A percentile compares a stretch with the other conserved stretches of the same genome.
These are phyloP conservation scores for Cottus gobio DNA, from an alignment of 2,113 vertebrate genomes.

Conservation along the genomic window DNA sequence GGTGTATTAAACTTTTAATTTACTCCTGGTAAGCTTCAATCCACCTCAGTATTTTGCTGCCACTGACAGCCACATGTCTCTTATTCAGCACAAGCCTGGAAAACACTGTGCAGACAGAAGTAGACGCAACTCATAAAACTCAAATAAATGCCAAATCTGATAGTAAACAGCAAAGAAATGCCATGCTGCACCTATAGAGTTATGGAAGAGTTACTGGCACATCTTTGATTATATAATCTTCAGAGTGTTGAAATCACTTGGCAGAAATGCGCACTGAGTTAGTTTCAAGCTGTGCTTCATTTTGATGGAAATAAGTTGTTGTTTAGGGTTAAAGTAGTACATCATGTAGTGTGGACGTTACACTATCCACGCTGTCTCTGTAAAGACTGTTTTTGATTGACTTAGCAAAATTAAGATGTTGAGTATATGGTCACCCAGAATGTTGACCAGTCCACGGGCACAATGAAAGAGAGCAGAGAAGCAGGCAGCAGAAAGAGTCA, in stretches of 20 bases:
- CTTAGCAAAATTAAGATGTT: not conserved
- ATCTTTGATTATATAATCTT: conserved; percentile 9
- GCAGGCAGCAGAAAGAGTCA: not conserved
- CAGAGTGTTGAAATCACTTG: conserved; percentile 1
- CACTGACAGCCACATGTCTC: not conserved
- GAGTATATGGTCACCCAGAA: not conserved
- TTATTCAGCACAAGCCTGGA: conserved; percentile 1
- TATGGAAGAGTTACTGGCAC: not conserved
- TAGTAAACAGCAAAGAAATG: conserved; percentile 25
- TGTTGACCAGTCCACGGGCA: not conserved
- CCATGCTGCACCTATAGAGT: conserved; percentile 11
- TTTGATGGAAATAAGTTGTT: not conserved
- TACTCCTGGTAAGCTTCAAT: not conserved
- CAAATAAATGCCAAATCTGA: conserved; percentile 43
- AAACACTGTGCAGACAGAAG: not conserved
- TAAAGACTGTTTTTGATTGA: not conserved
- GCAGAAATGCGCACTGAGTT: not conserved
- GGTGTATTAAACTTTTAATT: not conserved
- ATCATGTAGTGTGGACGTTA: not conserved
- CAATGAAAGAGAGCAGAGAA: not conserved
- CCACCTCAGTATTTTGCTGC: not conserved
- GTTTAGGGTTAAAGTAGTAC: not conserved
- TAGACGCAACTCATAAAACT: conserved; percentile 35
- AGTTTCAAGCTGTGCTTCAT: not conserved
- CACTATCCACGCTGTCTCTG: not conserved